A percentile compares a stretch with the other conserved stretches of the same genome.
Conservation (phyloP, 64 coral and sea anemone genomes). For the Stichodactyla mertensii region DNA sequence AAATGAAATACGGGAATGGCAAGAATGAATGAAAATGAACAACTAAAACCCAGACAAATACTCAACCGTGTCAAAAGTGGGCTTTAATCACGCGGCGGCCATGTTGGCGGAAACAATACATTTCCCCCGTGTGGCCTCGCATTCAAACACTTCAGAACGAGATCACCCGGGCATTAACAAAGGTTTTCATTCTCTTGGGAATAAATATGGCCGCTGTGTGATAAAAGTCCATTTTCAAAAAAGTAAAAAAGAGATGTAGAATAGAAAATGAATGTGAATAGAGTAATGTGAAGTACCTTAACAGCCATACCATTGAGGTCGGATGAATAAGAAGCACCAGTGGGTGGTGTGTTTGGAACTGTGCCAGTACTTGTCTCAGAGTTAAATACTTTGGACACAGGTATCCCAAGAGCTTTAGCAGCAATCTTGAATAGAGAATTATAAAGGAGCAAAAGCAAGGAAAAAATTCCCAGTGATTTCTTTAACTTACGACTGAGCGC, state of each 20-base stretch:
- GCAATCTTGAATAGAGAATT: constrained; percentile 47
- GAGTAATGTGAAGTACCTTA: constrained; percentile 29
- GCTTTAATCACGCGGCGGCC: no score
- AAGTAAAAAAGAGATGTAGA: not conserved
- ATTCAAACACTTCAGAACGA: no score
- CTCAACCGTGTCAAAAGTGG: no score
- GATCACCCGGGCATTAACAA: no score
- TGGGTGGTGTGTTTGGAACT: constrained; percentile 61
- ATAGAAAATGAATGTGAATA: not conserved
- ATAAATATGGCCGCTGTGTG: no score
- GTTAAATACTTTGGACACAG: constrained; percentile 56
- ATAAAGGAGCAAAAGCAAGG: not conserved
- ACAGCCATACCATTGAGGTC: constrained; percentile 94
- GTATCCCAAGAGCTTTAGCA: constrained; percentile 52
- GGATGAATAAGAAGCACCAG: constrained; percentile 61
- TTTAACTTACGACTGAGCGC: no score
- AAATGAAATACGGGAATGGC: not conserved
- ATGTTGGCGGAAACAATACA: no score
- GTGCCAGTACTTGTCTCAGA: constrained; percentile 81
- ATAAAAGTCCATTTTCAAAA: no score
- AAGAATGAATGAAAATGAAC: no score
- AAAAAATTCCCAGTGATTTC: not conserved
- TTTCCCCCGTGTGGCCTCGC: no score
- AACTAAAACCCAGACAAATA: no score
- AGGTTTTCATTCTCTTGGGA: no score